These are phyloP conservation scores for Cyclophora punctaria DNA, from an alignment of 2,888 invertebrate species.

Conservation along the genomic window DNA sequence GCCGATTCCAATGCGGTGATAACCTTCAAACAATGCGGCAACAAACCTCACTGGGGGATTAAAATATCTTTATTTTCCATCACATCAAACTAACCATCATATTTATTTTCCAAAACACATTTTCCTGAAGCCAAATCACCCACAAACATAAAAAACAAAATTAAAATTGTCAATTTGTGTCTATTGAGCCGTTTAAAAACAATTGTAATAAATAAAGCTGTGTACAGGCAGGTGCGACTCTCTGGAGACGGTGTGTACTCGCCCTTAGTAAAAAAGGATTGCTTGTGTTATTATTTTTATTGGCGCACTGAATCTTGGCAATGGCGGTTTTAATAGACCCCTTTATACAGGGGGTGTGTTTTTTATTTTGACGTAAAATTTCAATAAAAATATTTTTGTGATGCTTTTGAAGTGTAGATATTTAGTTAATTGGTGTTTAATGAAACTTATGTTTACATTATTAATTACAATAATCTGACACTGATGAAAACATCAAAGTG, in stretches of 20 bases:
- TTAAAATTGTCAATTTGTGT: slow-evolving; percentile 38
- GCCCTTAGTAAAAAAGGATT: slow-evolving; percentile 66
- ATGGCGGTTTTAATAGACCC: slow-evolving; percentile 25
- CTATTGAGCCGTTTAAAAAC: slow-evolving; percentile 48
- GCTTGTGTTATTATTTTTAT: slow-evolving; percentile 63
- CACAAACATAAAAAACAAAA: slow-evolving; percentile 4
- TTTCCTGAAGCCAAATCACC: no score
- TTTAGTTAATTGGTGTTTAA: no score
- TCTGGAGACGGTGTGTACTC: slow-evolving; percentile 48
- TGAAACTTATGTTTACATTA: no score
- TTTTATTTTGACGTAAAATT: no score
- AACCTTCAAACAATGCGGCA: no score
- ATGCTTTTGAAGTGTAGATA: no score
- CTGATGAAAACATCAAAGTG: no score
- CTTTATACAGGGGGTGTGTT: slow-evolving; percentile 27
- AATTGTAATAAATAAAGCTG: slow-evolving; percentile 53
- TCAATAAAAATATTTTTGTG: no score
- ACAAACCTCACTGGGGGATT: no score
- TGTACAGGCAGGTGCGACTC: slow-evolving; percentile 51
- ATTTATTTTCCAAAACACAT: no score
- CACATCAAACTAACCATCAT: background rate
- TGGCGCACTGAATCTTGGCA: slow-evolving; percentile 43
- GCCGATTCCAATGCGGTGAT: no score
- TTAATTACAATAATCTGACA: no score
- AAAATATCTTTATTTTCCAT: background rate